Evolutionary conservation across 1,140 invertebrate genomes (phyloP), one percentile per base, ranked within the genome.

Genomic region (Berghia stephanieae): DNA sequence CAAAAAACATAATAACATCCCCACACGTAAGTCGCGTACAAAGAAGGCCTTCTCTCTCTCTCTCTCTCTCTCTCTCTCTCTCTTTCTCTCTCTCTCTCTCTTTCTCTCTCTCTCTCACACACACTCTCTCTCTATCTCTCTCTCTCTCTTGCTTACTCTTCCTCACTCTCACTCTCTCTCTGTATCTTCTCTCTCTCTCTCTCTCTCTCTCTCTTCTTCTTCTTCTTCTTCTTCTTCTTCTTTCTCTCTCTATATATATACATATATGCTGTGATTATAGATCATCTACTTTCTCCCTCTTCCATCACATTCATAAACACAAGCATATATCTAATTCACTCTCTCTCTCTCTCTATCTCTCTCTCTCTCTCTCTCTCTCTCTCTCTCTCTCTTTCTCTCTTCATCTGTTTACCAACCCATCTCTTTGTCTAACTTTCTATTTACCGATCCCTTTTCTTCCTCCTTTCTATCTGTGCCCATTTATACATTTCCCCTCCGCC

Each of bases 331-430:
- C n/a, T n/a, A n/a, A 13, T 63, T 31, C 60, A 16, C 60, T 63
- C 60, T 27, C 27, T 36, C 66, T 4, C 4, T 68, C 27, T 36
- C n/a, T 18, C 27, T 68, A 21, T 68, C 38, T 8, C 66, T 5
- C 66, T 68, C 66, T 34, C 10, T 68, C 27, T 36, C 34, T 34
- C 66, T 68, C 66, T 34, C 66, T 68, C 38, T 34, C 66, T 68
- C 66, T 36, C 34, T n/a, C 66, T 68, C 38, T 3, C 38, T 68
- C 10, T 36, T 36, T 68, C 8, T n/a, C 34, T 36, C 66, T n/a
- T n/a, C n/a, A n/a, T 68, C 27, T 36, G 8, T 18, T 21, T 68
- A 21, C 40, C 38, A 4, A 27, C 5, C 66, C 40, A 27, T 34
- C 10, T 68, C 27, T 36, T n/a, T 34, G 27, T 68, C 66, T 34